Percentiles rank a stretch among this genome's conserved stretches.
These are phyloP conservation scores for Chaetops frenatus DNA, from an alignment of 2,113 vertebrate genomes.

Conservation along the genomic window DNA sequence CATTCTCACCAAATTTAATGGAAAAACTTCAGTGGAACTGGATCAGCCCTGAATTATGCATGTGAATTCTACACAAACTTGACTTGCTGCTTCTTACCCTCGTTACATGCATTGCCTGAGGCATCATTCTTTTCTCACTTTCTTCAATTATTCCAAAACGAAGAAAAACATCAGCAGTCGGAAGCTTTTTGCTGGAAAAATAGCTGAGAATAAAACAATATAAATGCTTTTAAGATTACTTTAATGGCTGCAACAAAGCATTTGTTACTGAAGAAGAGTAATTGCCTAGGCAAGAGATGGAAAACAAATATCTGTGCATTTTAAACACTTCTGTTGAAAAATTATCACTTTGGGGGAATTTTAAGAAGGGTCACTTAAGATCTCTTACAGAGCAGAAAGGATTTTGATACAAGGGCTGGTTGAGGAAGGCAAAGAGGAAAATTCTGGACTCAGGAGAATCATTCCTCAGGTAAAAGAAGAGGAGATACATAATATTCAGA, in stretches of 20 bases:
- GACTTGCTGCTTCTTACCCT: conserved; percentile 54
- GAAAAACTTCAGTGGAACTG: background rate
- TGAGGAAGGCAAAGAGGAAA: background rate
- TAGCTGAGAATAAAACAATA: conserved; percentile 65
- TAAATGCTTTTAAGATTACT: background rate
- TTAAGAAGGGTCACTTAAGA: background rate
- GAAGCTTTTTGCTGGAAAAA: conserved; percentile 72
- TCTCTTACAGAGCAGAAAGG: background rate
- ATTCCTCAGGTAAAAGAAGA: background rate
- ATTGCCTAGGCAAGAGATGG: background rate
- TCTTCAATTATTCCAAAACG: conserved; percentile 72
- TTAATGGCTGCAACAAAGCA: background rate
- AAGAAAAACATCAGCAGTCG: conserved; percentile 66
- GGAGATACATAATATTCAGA: background rate
- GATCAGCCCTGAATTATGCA: background rate
- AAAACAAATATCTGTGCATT: background rate
- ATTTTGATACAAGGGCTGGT: background rate
- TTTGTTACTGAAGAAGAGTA: background rate
- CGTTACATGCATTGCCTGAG: conserved; percentile 37
- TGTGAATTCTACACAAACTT: background rate
- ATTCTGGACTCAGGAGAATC: background rate
- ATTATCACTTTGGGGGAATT: background rate
- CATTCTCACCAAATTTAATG: background rate
- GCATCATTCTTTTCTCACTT: conserved; percentile 65
- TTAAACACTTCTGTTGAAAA: background rate